Percentiles rank a stretch among this genome's conserved stretches.
Conservation (phyloP, 2,797 vertebrate genomes). For the Garrulus glandarius region DNA sequence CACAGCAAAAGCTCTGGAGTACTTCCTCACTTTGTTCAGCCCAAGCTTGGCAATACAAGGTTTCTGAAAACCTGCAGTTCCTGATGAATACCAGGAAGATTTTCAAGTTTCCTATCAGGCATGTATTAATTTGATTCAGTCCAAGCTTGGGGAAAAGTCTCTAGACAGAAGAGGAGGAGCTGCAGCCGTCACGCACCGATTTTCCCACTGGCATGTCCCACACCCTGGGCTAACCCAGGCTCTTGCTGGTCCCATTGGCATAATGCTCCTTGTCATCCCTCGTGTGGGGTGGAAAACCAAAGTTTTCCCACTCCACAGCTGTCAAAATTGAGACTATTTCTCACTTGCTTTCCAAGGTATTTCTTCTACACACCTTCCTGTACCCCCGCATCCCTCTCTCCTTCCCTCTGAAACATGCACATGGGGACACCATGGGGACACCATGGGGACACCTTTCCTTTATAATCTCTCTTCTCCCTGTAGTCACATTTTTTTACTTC, state of each 20-base stretch:
- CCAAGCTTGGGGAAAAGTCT: not conserved
- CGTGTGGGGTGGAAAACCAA: rapidly evolving
- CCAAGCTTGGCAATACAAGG: not conserved
- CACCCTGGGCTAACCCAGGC: not conserved
- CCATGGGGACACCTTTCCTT: not conserved
- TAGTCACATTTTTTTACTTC: not conserved
- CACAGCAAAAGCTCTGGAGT: not conserved
- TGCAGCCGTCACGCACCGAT: not conserved
- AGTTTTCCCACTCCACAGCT: not conserved
- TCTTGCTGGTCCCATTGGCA: not conserved
- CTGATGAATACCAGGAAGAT: conserved; percentile 23
- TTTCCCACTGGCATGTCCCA: not conserved
- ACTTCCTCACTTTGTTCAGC: not conserved
- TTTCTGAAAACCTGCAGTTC: conserved; percentile 1
- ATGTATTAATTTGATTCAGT: not conserved
- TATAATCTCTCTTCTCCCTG: not conserved
- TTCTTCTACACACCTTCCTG: not conserved
- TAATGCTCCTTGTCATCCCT: not conserved
- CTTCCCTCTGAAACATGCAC: not conserved
- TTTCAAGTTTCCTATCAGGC: not conserved
- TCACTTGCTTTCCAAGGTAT: not conserved
- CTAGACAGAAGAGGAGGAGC: not conserved
- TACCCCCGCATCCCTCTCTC: not conserved
- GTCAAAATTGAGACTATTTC: not conserved
- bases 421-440: not conserved